Evolutionary conservation across 2,113 vertebrate species (phyloP).

Genomic region (Anoplopoma fimbria): DNA sequence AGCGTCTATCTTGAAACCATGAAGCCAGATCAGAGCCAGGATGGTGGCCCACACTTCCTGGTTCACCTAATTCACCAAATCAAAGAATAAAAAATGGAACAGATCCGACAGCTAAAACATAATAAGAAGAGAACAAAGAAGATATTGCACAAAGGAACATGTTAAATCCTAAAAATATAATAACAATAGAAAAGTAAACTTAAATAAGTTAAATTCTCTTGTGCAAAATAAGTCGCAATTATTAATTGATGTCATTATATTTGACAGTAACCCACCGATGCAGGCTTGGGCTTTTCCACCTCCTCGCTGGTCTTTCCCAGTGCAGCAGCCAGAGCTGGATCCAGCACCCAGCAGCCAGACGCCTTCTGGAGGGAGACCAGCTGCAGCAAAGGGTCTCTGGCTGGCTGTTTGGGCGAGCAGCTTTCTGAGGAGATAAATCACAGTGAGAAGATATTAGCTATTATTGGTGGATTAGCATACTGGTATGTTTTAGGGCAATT

Average conservation of each 20-base stretch:
- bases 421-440: not conserved
- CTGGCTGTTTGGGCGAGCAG: not conserved
- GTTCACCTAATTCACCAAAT: slow-evolving; percentile 65
- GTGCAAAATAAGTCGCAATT: not conserved
- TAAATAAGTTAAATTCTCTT: no score
- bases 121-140: no score
- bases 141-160: no score
- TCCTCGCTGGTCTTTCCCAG: slow-evolving; percentile 75
- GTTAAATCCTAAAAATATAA: no score
- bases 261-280: slow-evolving; percentile 72
- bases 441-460: not conserved
- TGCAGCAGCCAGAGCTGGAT: slow-evolving; percentile 68
- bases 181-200: not conserved
- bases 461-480: no score
- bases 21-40: slow-evolving; percentile 87
- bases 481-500: no score
- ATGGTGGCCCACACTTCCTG: slow-evolving; percentile 85
- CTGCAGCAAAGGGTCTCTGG: slow-evolving; percentile 68
- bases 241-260: no score
- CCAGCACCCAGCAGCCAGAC: slow-evolving; percentile 84
- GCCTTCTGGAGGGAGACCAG: slow-evolving; percentile 86
- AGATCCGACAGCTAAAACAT: not conserved
- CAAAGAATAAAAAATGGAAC: not conserved
- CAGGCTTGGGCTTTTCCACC: slow-evolving; percentile 60
- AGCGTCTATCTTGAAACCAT: slow-evolving; percentile 74